These are phyloP conservation scores for Anastrepha obliqua DNA, from an alignment of 1,140 invertebrate genomes.

Conservation along the genomic window DNA sequence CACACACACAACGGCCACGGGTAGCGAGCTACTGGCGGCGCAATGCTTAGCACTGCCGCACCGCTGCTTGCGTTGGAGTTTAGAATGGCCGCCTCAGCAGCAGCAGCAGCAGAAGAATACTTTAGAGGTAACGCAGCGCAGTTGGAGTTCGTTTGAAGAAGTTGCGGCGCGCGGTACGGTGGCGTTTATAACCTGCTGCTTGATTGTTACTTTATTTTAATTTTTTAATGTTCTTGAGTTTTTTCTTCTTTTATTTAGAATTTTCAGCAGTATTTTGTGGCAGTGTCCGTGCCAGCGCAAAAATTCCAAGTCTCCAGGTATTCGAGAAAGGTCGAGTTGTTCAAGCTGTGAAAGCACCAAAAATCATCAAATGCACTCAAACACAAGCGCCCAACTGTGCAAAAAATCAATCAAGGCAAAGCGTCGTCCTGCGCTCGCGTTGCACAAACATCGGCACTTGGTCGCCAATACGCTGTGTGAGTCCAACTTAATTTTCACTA, in stretches of 20 bases:
- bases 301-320: background rate
- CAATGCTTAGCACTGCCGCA: background rate
- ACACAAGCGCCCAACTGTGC: slow-evolving; percentile 8
- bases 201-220: background rate
- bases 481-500: too few relatives aligned
- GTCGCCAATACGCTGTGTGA: too few relatives aligned
- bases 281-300: background rate
- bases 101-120: too few relatives aligned
- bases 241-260: background rate
- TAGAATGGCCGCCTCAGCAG: too few relatives aligned
- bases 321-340: too few relatives aligned
- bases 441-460: background rate
- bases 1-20: background rate
- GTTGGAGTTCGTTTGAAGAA: background rate
- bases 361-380: background rate
- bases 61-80: background rate
- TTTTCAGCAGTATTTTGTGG: background rate
- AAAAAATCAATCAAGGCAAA: slow-evolving; percentile 40
- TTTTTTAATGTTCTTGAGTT: background rate
- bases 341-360: too few relatives aligned
- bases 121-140: too few relatives aligned
- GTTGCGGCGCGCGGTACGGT: background rate
- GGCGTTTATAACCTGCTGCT: background rate
- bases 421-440: slow-evolving; percentile 6
- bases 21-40: background rate